Evolutionary conservation across 1,140 invertebrate genomes (phyloP).

Genomic region (Caenorhabditis briggsae): DNA sequence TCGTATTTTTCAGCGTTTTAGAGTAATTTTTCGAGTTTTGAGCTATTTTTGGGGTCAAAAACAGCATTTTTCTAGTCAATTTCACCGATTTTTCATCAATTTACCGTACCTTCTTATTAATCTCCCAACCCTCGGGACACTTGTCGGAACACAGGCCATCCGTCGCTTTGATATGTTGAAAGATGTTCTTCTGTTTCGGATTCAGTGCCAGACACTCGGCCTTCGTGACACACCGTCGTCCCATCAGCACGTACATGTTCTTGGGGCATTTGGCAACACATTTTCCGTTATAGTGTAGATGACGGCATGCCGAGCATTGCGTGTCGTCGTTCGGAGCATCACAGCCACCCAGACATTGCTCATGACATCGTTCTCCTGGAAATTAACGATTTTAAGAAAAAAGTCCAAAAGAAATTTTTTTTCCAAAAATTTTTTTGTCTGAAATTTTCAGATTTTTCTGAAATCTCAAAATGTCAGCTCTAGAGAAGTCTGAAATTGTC

Average conservation of each 20-base stretch:
- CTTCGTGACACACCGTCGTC: constrained; percentile 85
- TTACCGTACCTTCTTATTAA: constrained; percentile 75
- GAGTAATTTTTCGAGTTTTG: no score
- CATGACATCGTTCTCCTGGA: constrained; percentile 81
- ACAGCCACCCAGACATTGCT: constrained; percentile 88
- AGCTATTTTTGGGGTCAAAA: no score
- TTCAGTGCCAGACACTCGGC: constrained; percentile 83
- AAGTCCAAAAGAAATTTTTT: no score
- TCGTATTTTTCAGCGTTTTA: no score
- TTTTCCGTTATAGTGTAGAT: constrained; percentile 80
- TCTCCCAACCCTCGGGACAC: constrained; percentile 85
- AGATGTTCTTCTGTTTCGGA: constrained; percentile 74
- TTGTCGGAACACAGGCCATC: constrained; percentile 82
- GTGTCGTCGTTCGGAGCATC: constrained; percentile 79
- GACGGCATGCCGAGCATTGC: constrained; percentile 85
- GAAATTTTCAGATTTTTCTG: no score
- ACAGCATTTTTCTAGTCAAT: no score
- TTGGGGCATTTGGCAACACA: constrained; percentile 84
- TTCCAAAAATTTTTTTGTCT: no score
- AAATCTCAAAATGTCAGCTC: no score
- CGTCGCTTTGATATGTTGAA: constrained; percentile 67
- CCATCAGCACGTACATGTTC: constrained; percentile 82
- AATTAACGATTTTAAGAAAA: no score
- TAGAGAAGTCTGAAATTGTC: no score
- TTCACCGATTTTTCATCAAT: no score